Conservation (phyloP, 2,888 invertebrate species). For the Pyrgus malvae region DNA sequence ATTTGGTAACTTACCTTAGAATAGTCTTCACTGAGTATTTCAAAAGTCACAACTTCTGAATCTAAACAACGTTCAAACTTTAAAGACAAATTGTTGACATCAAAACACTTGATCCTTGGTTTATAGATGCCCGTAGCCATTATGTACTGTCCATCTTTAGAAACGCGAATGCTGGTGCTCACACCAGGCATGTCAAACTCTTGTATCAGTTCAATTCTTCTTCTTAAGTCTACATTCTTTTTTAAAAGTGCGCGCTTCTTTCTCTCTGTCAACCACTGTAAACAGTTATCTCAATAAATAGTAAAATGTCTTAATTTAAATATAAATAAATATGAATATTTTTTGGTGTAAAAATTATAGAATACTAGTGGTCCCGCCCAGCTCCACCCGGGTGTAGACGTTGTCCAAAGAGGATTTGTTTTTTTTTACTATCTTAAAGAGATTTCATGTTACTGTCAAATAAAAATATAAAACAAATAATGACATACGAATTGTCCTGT, state of each 20-base stretch:
- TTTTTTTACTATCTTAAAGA: too few species aligned
- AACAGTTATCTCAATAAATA: too few species aligned
- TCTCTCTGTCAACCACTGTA: slow-evolving; percentile 93
- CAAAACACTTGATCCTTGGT: slow-evolving; percentile 97
- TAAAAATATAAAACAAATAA: too few species aligned
- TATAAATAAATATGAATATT: too few species aligned
- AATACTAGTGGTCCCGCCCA: too few species aligned
- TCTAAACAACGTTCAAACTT: slow-evolving; percentile 99
- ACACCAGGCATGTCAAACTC: slow-evolving; percentile 99
- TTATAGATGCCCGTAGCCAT: slow-evolving; percentile 97
- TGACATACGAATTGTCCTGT: too few species aligned
- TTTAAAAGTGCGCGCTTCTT: slow-evolving; percentile 91
- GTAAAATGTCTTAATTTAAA: too few species aligned
- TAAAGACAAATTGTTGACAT: slow-evolving; percentile 96
- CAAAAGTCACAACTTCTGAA: slow-evolving; percentile 96
- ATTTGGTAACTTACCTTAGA: slow-evolving; percentile 96
- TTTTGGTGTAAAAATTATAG: too few species aligned
- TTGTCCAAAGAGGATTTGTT: too few species aligned
- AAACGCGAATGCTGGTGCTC: slow-evolving; percentile 91
- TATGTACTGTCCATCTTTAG: slow-evolving; percentile 95
- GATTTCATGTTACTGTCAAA: too few species aligned
- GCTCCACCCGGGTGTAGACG: too few species aligned
- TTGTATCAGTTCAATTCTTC: slow-evolving; percentile 97
- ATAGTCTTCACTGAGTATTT: slow-evolving; percentile 96
- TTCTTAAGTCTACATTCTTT: slow-evolving; percentile 94